Evolutionary conservation across 2,797 vertebrate genomes (phyloP), one percentile per base, ranked within the genome.

Genomic region (Todus mexicanus): DNA sequence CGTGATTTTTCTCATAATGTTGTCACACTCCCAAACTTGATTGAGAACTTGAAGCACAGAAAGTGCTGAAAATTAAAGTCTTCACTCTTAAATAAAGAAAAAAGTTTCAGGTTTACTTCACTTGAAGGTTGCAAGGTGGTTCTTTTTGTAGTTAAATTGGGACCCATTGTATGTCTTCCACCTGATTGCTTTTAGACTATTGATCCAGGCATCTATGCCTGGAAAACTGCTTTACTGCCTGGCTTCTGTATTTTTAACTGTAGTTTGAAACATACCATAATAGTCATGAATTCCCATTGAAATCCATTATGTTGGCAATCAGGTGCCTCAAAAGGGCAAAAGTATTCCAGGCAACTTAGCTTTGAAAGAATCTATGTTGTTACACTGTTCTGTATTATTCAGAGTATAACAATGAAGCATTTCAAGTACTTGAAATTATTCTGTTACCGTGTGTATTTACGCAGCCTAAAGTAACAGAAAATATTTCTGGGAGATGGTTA

Each of bases 391-490:
- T 63, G 37, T 37, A 77, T 87, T 88, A 94, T 50, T 78, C 43
- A 73, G 23, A 29, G 23, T 65, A 48, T 60, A 94, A 75, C 77
- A 92, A 89, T 69, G 27, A 82, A 40, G 48, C 64, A 66, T 82
- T 89, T 89, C 63, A 72, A 86, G 57, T 45, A 50, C 61, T 89
- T 78, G 25, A 84, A 61, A 81, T 57, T 88, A 89, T 91, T 56
- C 65, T 78, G 47, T 31, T 89, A 63, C 53, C 50, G 51, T 33
- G 50, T 45, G 27, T 64, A 71, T 57, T 89, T 91, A 87, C 92
- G 83, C 77, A 85, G 29, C 10, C 72, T 40, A 65, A 92, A 89
- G 63, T 83, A 91, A 96, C 21, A 75, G 60, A 80, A 90, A 76
- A 65, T 81, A n/a, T 92, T 89, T 77, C 38, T 77, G 84, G 65